These are phyloP conservation scores for Stenchaetothrips biformis DNA, from an alignment of 2,888 invertebrate species.

Conservation along the genomic window DNA sequence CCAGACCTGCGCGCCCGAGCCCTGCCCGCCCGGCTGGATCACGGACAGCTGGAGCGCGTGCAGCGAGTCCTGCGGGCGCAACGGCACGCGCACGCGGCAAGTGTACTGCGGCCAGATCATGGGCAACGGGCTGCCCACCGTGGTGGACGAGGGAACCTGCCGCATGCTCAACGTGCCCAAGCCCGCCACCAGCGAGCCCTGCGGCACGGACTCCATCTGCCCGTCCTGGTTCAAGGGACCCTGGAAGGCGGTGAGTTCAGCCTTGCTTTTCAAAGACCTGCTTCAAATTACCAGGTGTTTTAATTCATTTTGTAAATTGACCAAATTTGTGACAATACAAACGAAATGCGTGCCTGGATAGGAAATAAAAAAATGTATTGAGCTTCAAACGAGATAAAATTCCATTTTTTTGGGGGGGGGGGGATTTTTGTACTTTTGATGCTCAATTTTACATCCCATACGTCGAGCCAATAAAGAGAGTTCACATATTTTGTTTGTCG, in stretches of 20 bases:
- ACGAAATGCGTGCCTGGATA: too few relatives aligned
- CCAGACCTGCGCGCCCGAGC: slow-evolving; percentile 66
- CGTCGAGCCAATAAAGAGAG: neutral
- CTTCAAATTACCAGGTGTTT: neutral
- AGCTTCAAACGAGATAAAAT: too few relatives aligned
- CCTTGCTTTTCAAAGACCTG: slow-evolving; percentile 26
- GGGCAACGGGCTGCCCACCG: slow-evolving; percentile 62
- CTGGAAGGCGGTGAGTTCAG: slow-evolving; percentile 75
- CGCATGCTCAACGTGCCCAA: slow-evolving; percentile 61
- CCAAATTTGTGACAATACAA: too few relatives aligned
- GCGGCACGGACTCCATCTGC: slow-evolving; percentile 72
- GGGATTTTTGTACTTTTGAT: too few relatives aligned
- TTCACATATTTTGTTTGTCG: too few relatives aligned
- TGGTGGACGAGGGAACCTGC: slow-evolving; percentile 73
- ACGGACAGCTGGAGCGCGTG: slow-evolving; percentile 75
- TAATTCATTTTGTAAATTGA: slow-evolving; percentile 7
- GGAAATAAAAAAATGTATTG: too few relatives aligned
- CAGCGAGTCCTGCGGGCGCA: slow-evolving; percentile 73
- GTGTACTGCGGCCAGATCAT: slow-evolving; percentile 77
- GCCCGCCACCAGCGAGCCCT: slow-evolving; percentile 63
- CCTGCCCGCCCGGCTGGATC: slow-evolving; percentile 79
- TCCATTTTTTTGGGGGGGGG: too few relatives aligned
- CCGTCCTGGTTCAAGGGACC: slow-evolving; percentile 82
- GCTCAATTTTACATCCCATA: neutral
- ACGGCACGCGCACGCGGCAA: slow-evolving; percentile 61